Percentiles rank a stretch among this genome's conserved stretches.
Evolutionary conservation across 2,113 vertebrate genomes (phyloP).

Genomic region (Bujurquina vittata): DNA sequence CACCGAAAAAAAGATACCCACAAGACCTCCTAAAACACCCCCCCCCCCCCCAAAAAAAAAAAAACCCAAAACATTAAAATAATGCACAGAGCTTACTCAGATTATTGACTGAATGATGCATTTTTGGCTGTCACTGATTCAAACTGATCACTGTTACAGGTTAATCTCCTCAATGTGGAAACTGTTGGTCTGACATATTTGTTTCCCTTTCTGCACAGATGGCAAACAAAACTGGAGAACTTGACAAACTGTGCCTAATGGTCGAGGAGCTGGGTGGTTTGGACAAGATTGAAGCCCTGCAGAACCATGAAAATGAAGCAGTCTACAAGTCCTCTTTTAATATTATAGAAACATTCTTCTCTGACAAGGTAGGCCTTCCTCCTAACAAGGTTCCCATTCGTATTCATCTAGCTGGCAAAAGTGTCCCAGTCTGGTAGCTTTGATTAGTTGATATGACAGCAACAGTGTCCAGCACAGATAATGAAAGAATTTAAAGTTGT

Average conservation of each 20-base stretch:
- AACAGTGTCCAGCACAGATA: not conserved
- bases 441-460: not conserved
- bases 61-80: not conserved
- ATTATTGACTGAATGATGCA: not conserved
- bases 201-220: constrained; percentile 75
- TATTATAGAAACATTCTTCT: constrained; percentile 92
- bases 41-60: no score
- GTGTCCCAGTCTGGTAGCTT: not conserved
- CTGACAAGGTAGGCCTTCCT: constrained; percentile 82
- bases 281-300: constrained; percentile 90
- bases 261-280: constrained; percentile 91
- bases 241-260: constrained; percentile 87
- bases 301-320: constrained; percentile 87
- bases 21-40: no score
- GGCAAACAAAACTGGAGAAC: constrained; percentile 86
- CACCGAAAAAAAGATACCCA: no score
- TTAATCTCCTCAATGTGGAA: not conserved
- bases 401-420: not conserved
- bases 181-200: not conserved
- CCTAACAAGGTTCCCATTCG: not conserved
- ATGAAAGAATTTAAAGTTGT: not conserved
- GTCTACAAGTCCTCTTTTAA: constrained; percentile 87
- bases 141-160: not conserved
- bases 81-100: not conserved
- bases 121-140: not conserved